Evolutionary conservation across 2,113 vertebrate species (phyloP), one percentile per base, ranked within the genome.

Genomic region (Rattus norvegicus): DNA sequence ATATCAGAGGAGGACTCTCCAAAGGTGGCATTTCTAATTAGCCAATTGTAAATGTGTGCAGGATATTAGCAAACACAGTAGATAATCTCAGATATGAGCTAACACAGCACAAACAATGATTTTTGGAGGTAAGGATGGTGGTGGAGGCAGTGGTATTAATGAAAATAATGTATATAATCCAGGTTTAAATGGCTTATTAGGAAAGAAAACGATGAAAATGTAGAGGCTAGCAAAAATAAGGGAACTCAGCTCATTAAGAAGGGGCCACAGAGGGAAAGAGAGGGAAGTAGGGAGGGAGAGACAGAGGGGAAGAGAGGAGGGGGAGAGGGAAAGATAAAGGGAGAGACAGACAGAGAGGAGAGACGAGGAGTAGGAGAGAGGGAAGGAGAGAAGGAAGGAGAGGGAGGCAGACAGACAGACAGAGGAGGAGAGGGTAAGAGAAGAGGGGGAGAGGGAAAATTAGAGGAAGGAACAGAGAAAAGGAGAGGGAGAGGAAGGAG

Each of bases 141-240:
- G 39, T 47, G 43, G 19, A 36, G 47, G 22, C 1, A 4, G 43
- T 12, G 7, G 11, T 30, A 33, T n/a, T 79, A 24, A 72, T 70
- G 54, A 70, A 56, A n/a, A 86, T 20, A 8, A 67, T 30, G 52
- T 24, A 87, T 19, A 69, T 49, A 79, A 90, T 26, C 63, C 11
- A 61, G 85, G 30, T 80, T 95, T 92, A 93, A 95, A 36, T 54
- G 59, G n/a, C 7, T 93, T 88, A 65, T 80, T 87, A 76, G 88
- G 8, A 84, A 85, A 85, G n/a, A 30, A 91, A 87, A 88, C 4
- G 20, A 67, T 73, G 91, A 75, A 93, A 95, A 81, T 24, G 36
- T 5, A 88, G 12, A n/a, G 7, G 59, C 43, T 83, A 90, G 43
- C 13, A 91, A 93, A 90, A 2, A 26, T 13, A 56, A 92, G n/a